Percentiles rank a stretch among this genome's conserved stretches.
phyloP scores from a whole-genome alignment of 2,113 vertebrate genomes.

The Hiodon alosoides region DNA sequence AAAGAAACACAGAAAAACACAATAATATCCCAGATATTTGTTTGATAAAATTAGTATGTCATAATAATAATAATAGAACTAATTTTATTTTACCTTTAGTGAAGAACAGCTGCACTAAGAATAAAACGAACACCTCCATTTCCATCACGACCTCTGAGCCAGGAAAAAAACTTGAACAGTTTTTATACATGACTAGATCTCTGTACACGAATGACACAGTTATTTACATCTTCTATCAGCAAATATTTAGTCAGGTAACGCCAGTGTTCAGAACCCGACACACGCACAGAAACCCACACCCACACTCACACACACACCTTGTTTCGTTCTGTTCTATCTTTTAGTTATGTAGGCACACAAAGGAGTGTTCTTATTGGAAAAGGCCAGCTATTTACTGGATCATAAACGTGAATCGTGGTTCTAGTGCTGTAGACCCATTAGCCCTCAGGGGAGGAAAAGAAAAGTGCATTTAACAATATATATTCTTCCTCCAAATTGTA shows the following conservation, averaged over 20 bases:
- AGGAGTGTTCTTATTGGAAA: slow-evolving; percentile 37
- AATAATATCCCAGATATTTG: neutral
- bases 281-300: slow-evolving; percentile 30
- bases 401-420: neutral
- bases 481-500: too few relatives aligned
- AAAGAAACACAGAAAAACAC: neutral
- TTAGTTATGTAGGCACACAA: slow-evolving; percentile 19
- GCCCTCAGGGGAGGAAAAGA: too few relatives aligned
- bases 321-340: slow-evolving; percentile 33
- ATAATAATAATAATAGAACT: neutral
- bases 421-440: neutral
- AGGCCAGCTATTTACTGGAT: neutral
- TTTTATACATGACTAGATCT: neutral
- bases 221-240: slow-evolving; percentile 20
- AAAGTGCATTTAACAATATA: too few relatives aligned
- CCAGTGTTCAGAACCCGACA: slow-evolving; percentile 1
- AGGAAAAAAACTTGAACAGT: neutral
- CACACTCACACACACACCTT: slow-evolving; percentile 22
- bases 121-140: slow-evolving; percentile 40
- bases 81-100: slow-evolving; percentile 37
- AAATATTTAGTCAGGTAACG: slow-evolving; percentile 45
- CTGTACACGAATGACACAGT: slow-evolving; percentile 3
- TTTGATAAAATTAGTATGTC: neutral
- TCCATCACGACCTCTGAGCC: neutral
- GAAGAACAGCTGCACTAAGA: slow-evolving; percentile 23